phyloP scores from a whole-genome alignment of 2,797 vertebrate species.

The Numenius phaeopus region DNA sequence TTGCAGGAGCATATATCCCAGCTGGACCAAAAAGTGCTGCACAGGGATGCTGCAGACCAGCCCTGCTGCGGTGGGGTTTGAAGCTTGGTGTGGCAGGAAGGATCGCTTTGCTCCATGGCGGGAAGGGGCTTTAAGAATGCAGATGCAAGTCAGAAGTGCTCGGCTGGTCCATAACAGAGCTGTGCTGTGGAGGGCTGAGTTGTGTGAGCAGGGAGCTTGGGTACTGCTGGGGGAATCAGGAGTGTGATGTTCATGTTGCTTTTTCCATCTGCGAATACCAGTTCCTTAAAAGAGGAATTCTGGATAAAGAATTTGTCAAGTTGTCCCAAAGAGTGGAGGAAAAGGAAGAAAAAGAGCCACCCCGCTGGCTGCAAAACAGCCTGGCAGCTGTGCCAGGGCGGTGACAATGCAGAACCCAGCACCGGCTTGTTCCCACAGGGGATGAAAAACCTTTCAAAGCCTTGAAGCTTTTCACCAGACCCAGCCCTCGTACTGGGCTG shows the following conservation, averaged over 20 bases:
- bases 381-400: accelerated
- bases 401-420: accelerated
- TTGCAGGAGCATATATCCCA: accelerated
- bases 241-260: accelerated
- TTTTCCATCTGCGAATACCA: neutral
- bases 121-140: neutral
- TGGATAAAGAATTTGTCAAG: neutral
- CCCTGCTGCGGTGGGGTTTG: neutral
- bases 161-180: accelerated
- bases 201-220: neutral
- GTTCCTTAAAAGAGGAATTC: neutral
- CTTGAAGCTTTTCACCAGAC: neutral
- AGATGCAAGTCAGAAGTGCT: neutral
- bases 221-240: neutral
- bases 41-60: neutral
- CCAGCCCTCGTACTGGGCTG: neutral
- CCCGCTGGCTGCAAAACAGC: neutral
- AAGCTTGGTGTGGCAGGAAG: neutral
- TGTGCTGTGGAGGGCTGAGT: neutral
- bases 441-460: neutral
- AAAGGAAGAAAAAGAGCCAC: neutral
- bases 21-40: neutral
- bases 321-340: neutral
- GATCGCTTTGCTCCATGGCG: neutral
- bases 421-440: neutral